Base-by-base conservation (phyloP, 2,888 invertebrate genomes). In the Chironomus tentans region DNA sequence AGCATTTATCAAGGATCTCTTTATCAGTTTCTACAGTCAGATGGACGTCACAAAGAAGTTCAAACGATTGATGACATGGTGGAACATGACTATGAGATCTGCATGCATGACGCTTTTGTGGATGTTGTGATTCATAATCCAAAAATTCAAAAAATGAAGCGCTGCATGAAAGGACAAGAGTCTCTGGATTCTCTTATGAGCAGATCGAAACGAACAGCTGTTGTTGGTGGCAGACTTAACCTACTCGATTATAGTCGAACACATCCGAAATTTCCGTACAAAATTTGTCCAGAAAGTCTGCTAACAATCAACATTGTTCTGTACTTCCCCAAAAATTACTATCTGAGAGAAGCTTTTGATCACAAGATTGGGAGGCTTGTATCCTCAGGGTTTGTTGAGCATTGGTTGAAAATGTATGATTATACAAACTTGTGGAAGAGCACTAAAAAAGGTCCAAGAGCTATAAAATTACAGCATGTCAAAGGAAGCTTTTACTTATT, bases 1-100 rank as follows among this genome's bases (percentile, higher is more conserved):
- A 76, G 18, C 15, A n/a, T 56, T 13, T 76, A 76, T 76, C 76
- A 76, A 69, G 76, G 76, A 38, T 76, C 50, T 15, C 22, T 69
- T 6, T 69, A 18, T 24, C 28, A 38, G 4, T 69, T 56, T 10
- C 12, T 69, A 0, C 68, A 76, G 7, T 56, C 76, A 4, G 38
- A 69, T 38, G 38, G 46, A 4, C 15, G 7, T 28, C 21, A 71
- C 4, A 50, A 24, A 5, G 15, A 15, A 24, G 24, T 28, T 1
- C 7, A 50, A 50, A 71, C 38, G 0, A 28, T 71, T 15, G 13
- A 24, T 4, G 76, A 69, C 3, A 48, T 76, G 38, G 1, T 56
- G 4, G 28, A 68, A 2, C 13, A 56, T n/a, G 18, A 47, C 0
- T 76, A 38, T 38, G 10, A 68, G 3, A 50, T 76, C 13, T 24